Evolutionary conservation across 2,888 invertebrate genomes (phyloP).

Genomic region (Andrena haemorrhoa): DNA sequence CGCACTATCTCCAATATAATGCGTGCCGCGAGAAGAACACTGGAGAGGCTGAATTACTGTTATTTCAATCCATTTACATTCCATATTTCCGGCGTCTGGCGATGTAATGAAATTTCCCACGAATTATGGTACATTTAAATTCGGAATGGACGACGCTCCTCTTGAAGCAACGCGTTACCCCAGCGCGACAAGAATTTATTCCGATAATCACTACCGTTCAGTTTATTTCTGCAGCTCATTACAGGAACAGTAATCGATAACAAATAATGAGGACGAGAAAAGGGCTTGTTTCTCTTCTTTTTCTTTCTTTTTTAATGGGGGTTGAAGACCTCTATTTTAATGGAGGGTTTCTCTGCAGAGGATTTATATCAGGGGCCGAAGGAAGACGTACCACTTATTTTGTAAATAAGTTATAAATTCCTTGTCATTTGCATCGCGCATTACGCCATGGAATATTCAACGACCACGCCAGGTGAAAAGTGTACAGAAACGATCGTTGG

Average conservation of each 20-base stretch:
- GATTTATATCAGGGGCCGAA: constrained; percentile 10
- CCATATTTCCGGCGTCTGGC: constrained; percentile 26
- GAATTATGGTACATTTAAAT: constrained; percentile 24
- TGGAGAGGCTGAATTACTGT: constrained; percentile 33
- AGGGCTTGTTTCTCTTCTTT: neutral
- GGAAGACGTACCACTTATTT: constrained; percentile 71
- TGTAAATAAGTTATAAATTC: constrained; percentile 77
- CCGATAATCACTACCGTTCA: neutral
- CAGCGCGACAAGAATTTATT: constrained; percentile 8
- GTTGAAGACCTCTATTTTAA: neutral
- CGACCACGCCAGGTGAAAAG: constrained; percentile 32
- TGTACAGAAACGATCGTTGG: constrained; percentile 35
- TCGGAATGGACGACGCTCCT: neutral
- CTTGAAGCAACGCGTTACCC: neutral
- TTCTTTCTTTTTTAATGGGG: neutral
- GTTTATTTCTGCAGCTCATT: neutral
- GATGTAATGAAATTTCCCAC: constrained; percentile 49
- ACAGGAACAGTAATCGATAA: neutral
- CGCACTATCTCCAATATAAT: constrained; percentile 10
- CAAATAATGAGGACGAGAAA: constrained; percentile 1
- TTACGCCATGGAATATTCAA: constrained; percentile 73
- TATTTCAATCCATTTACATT: constrained; percentile 50
- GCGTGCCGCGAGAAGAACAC: constrained; percentile 19
- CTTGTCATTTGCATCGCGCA: constrained; percentile 76
- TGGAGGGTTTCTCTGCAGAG: neutral